A percentile compares a stretch with the other conserved stretches of the same genome.
These are phyloP conservation scores for Calypte anna DNA, from an alignment of 2,113 vertebrate species.

Conservation along the genomic window DNA sequence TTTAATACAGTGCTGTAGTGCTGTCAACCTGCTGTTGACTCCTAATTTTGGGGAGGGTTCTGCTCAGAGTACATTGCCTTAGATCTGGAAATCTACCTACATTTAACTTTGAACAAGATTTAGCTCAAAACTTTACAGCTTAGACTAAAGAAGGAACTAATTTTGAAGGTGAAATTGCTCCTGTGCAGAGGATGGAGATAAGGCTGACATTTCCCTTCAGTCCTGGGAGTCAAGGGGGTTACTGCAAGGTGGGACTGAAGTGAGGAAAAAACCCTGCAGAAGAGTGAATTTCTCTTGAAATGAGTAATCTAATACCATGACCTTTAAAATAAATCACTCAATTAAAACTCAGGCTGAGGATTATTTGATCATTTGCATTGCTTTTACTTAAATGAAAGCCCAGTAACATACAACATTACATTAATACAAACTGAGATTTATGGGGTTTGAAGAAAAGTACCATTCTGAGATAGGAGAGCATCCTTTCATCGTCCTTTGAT, in stretches of 20 bases:
- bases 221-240: neutral
- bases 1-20: neutral
- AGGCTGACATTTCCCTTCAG: neutral
- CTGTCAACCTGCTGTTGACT: neutral
- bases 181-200: neutral
- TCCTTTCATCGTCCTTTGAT: constrained; percentile 69
- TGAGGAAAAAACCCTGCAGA: neutral
- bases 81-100: neutral
- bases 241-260: neutral
- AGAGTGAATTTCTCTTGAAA: constrained; percentile 36
- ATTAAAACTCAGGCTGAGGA: constrained; percentile 47
- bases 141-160: neutral
- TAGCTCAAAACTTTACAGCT: neutral
- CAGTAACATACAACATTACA: constrained; percentile 47
- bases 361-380: constrained; percentile 66
- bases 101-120: neutral
- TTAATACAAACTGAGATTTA: constrained; percentile 60
- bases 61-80: neutral
- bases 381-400: constrained; percentile 67
- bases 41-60: neutral
- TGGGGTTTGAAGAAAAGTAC: constrained; percentile 37
- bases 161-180: neutral
- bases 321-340: constrained; percentile 53
- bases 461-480: constrained; percentile 50
- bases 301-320: constrained; percentile 6